Percentiles rank a stretch among this genome's conserved stretches.
These are phyloP conservation scores for Conops quadrifasciatus DNA, from an alignment of 2,888 invertebrate genomes.

Conservation along the genomic window DNA sequence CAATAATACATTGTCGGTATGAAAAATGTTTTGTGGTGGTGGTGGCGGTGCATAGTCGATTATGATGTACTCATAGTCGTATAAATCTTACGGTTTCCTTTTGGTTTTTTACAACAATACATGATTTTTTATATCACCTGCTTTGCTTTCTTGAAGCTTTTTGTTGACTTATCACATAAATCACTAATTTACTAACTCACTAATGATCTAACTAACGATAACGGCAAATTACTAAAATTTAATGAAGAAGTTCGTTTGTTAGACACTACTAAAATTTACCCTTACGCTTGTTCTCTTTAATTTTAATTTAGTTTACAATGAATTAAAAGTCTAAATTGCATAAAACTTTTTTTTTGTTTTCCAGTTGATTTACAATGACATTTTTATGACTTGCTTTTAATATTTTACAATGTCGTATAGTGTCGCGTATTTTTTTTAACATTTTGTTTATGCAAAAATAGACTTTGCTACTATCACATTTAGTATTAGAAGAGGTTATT, in stretches of 20 bases:
- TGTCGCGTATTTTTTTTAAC: conserved; percentile 32
- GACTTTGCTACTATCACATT: conserved; percentile 58
- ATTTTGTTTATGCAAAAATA: conserved; percentile 49
- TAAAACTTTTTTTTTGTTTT: conserved; percentile 38
- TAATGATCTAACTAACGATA: neutral
- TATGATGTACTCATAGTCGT: no score
- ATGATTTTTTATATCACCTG: conserved; percentile 28
- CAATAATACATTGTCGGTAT: no score
- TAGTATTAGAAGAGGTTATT: conserved; percentile 53
- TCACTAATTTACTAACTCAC: no score
- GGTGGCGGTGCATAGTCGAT: no score
- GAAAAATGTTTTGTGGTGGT: no score
- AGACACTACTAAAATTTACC: conserved; percentile 11
- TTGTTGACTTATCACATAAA: neutral
- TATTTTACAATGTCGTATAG: conserved; percentile 33
- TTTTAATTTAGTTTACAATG: conserved; percentile 41
- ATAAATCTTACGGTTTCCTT: neutral
- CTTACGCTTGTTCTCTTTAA: conserved; percentile 9
- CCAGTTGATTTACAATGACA: conserved; percentile 1
- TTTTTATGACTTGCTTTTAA: conserved; percentile 11
- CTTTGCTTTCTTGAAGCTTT: conserved; percentile 34
- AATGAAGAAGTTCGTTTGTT: conserved; percentile 6
- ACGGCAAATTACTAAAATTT: conserved; percentile 5
- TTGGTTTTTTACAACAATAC: conserved; percentile 5
- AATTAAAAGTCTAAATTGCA: conserved; percentile 46